Percentiles rank a stretch among this genome's conserved stretches.
These are phyloP conservation scores for Lycocerus yunnanus DNA, from an alignment of 2,888 invertebrate genomes.

Conservation along the genomic window DNA sequence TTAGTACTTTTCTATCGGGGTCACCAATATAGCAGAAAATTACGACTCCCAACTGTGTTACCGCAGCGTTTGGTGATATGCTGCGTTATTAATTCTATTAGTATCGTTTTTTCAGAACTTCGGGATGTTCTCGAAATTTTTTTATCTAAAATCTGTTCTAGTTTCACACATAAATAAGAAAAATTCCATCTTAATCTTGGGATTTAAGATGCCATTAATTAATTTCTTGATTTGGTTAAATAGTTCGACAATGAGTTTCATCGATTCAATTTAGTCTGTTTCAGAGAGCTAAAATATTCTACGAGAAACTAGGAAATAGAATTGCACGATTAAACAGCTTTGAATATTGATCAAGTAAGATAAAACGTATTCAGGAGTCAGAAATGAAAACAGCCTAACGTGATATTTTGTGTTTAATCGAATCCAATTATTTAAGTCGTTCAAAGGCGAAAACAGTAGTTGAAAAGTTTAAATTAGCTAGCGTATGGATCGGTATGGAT, in stretches of 20 bases:
- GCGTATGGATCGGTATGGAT: not conserved
- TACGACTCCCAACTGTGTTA: too few species aligned
- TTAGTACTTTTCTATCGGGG: not conserved
- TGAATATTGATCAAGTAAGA: constrained; percentile 22
- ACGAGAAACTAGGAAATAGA: constrained; percentile 20
- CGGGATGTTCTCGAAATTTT: too few species aligned
- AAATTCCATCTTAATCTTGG: not conserved
- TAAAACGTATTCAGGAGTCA: constrained; percentile 8
- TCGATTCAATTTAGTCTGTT: not conserved
- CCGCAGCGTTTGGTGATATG: not conserved
- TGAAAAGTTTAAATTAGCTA: not conserved
- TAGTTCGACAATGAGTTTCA: not conserved
- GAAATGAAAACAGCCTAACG: not conserved
- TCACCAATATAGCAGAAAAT: not conserved
- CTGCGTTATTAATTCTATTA: too few species aligned
- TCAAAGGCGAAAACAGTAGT: not conserved
- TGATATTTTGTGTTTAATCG: not conserved
- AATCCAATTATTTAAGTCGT: not conserved
- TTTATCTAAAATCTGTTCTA: too few species aligned
- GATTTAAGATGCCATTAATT: not conserved
- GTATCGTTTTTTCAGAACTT: too few species aligned
- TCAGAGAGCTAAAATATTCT: not conserved
- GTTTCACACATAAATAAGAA: too few species aligned
- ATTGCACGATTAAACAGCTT: constrained; percentile 19
- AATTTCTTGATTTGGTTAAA: not conserved